Evolutionary conservation across 2,113 vertebrate species (phyloP).

Genomic region (Alaudala cheleensis): DNA sequence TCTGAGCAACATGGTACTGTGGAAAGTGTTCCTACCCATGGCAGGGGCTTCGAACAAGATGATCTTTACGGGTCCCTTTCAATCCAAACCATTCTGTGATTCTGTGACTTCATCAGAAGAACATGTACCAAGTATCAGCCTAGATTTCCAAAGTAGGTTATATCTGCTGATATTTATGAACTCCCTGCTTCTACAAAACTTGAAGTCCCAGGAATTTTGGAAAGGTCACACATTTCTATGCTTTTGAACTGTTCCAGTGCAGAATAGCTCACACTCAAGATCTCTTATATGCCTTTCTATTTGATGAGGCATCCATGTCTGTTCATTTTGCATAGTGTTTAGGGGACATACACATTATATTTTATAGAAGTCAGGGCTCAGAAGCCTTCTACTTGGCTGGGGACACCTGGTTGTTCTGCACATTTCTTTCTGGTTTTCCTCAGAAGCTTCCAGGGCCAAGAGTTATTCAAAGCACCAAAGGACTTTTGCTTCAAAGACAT

Average conservation of each 20-base stretch:
- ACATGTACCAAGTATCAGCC: neutral
- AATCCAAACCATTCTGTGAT: neutral
- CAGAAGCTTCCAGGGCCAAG: neutral
- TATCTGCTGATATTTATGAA: neutral
- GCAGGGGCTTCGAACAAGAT: accelerated
- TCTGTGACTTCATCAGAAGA: neutral
- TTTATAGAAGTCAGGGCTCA: neutral
- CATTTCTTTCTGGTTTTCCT: neutral
- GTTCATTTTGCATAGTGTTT: neutral
- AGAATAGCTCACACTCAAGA: neutral
- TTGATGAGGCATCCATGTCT: neutral
- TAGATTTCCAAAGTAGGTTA: neutral
- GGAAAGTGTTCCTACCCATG: neutral
- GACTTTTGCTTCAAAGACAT: neutral
- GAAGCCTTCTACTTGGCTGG: neutral
- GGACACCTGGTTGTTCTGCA: neutral
- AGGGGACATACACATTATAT: neutral
- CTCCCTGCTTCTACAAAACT: neutral
- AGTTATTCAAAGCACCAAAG: neutral
- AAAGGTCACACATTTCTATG: neutral
- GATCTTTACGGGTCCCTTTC: neutral
- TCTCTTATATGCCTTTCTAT: neutral
- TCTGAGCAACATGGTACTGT: neutral
- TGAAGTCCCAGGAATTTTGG: neutral
- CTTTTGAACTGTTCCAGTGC: neutral